Conservation (phyloP, 2,113 vertebrate species). For the Oriolus oriolus region DNA sequence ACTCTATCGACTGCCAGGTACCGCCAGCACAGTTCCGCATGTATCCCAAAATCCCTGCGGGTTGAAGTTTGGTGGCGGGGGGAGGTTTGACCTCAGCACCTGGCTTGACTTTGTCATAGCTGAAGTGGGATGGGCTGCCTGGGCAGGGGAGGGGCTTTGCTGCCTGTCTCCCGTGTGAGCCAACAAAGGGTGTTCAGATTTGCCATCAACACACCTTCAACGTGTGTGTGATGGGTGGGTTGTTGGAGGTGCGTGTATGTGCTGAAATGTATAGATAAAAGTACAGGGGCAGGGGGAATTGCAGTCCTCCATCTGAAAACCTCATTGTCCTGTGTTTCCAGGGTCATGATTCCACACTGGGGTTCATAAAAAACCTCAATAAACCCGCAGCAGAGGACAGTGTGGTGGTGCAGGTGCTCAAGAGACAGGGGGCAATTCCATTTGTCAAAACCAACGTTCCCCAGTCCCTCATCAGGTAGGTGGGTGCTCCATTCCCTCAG, state of each 20-base stretch:
- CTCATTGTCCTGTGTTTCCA: conserved; percentile 3
- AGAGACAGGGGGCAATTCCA: conserved; percentile 88
- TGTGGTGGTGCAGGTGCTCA: conserved; percentile 86
- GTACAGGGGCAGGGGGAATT: accelerated
- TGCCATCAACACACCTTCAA: neutral
- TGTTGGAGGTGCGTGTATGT: neutral
- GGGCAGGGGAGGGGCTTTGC: neutral
- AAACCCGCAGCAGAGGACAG: conserved; percentile 71
- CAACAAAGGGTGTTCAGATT: neutral
- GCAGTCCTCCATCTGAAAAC: neutral
- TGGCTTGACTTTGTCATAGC: neutral
- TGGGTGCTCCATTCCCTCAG: neutral
- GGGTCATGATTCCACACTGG: conserved; percentile 80
- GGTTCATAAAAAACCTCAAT: conserved; percentile 75
- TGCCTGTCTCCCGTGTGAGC: neutral
- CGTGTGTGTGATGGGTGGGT: accelerated
- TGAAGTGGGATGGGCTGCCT: neutral
- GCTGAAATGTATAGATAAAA: neutral
- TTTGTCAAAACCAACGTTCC: conserved; percentile 92
- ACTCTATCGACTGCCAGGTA: conserved; percentile 78
- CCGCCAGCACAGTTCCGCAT: accelerated
- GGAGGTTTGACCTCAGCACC: neutral
- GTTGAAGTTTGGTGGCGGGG: neutral
- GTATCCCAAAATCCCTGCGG: neutral
- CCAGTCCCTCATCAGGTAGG: conserved; percentile 84